phyloP scores from a whole-genome alignment of 2,113 vertebrate species.

The Perognathus longimembris region DNA sequence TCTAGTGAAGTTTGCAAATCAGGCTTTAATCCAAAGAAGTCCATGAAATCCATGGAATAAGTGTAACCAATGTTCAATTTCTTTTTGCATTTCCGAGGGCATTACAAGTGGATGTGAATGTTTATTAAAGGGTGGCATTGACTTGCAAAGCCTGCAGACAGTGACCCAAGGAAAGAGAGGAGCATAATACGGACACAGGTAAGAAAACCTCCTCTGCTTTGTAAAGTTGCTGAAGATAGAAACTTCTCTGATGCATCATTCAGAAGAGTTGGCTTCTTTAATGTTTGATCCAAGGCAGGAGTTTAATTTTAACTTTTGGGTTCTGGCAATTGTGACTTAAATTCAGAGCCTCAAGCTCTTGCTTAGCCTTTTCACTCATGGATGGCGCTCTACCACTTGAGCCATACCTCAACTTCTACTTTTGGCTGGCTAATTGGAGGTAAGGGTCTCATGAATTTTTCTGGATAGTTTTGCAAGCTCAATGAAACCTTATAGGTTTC shows the following conservation, averaged over 20 bases:
- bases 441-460: too few relatives aligned
- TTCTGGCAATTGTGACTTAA: too few relatives aligned
- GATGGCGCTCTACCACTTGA: too few relatives aligned
- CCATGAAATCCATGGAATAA: neutral
- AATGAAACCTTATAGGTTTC: too few relatives aligned
- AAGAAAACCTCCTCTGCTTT: neutral
- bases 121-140: conserved; percentile 13
- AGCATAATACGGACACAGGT: neutral
- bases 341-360: too few relatives aligned
- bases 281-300: neutral
- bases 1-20: neutral
- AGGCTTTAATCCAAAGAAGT: conserved; percentile 32
- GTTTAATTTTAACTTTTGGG: too few relatives aligned
- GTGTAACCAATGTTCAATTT: conserved; percentile 34
- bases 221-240: neutral
- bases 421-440: too few relatives aligned
- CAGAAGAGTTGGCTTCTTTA: neutral
- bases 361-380: too few relatives aligned
- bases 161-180: neutral
- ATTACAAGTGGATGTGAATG: neutral
- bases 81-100: conserved; percentile 14
- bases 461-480: too few relatives aligned
- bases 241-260: neutral
- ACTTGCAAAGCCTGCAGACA: neutral
- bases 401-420: too few relatives aligned